Conservation (phyloP, 2,888 invertebrate species). For the Tetanocera ferruginea region DNA sequence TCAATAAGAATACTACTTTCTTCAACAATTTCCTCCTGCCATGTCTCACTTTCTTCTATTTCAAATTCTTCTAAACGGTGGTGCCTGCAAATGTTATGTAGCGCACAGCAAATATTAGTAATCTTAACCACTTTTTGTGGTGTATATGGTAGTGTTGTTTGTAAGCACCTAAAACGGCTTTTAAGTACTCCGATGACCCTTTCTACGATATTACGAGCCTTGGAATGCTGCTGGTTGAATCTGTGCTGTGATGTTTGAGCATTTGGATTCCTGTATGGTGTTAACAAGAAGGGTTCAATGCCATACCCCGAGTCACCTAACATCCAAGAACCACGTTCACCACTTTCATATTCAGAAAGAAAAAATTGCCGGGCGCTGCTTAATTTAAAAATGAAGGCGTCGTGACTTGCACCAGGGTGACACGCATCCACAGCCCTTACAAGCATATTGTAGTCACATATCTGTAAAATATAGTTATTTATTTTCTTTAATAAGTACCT, state of each 20-base stretch:
- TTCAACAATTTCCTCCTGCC: background rate
- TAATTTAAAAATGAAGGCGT: conserved; percentile 33
- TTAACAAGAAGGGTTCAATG: conserved; percentile 36
- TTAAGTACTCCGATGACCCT: conserved; percentile 37
- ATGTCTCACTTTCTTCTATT: no score
- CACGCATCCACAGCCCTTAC: conserved; percentile 19
- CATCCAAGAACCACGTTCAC: conserved; percentile 26
- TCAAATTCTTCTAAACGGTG: background rate
- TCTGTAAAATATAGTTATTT: background rate
- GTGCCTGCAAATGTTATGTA: conserved; percentile 35
- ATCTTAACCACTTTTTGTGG: conserved; percentile 26
- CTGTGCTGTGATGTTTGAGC: conserved; percentile 1
- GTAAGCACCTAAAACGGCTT: conserved; percentile 36
- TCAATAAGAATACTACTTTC: background rate
- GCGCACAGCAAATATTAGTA: conserved; percentile 23
- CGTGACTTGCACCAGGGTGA: conserved; percentile 31
- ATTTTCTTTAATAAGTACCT: background rate
- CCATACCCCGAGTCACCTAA: conserved; percentile 40
- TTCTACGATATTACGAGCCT: conserved; percentile 40
- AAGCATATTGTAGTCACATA: conserved; percentile 35
- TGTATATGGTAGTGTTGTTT: conserved; percentile 16
- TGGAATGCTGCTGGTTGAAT: conserved; percentile 34
- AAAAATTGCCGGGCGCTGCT: conserved; percentile 16
- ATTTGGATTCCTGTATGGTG: conserved; percentile 30
- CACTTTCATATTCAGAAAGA: conserved; percentile 12